phyloP scores from a whole-genome alignment of 2,113 vertebrate genomes.

The Acanthisitta chloris region DNA sequence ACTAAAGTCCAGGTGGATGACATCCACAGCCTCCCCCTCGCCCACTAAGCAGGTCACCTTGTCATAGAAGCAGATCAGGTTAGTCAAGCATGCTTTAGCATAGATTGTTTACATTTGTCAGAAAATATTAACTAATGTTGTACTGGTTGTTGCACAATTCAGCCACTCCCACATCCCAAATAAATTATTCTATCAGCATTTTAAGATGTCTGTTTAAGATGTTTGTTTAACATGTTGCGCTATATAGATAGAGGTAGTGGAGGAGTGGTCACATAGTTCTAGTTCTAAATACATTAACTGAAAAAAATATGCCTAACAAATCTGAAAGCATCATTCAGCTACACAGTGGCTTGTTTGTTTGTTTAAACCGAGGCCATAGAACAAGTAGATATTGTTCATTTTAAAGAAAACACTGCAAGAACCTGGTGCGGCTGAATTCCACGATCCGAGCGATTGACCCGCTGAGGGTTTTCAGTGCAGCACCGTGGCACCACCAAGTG shows the following conservation, averaged over 20 bases:
- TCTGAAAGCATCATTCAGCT: background rate
- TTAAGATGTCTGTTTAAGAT: background rate
- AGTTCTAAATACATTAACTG: background rate
- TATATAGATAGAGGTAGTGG: background rate
- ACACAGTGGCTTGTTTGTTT: background rate
- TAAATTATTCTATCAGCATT: background rate
- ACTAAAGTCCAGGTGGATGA: no score
- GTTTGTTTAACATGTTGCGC: background rate
- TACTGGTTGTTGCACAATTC: background rate
- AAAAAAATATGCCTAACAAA: background rate
- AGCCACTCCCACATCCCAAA: background rate
- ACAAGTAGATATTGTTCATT: background rate
- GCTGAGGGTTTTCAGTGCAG: background rate
- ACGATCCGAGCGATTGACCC: fast-evolving
- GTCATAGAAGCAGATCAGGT: background rate
- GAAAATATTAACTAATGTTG: background rate
- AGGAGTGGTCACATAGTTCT: background rate
- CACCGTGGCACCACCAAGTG: constrained; percentile 37
- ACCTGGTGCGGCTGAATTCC: background rate
- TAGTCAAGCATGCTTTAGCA: background rate
- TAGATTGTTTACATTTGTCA: background rate
- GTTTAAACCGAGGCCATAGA: background rate
- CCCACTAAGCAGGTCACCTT: background rate
- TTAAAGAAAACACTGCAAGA: background rate
- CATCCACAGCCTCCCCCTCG: background rate